Evolutionary conservation across 2,888 invertebrate species (phyloP).

Genomic region (Andricus quercusramuli): DNA sequence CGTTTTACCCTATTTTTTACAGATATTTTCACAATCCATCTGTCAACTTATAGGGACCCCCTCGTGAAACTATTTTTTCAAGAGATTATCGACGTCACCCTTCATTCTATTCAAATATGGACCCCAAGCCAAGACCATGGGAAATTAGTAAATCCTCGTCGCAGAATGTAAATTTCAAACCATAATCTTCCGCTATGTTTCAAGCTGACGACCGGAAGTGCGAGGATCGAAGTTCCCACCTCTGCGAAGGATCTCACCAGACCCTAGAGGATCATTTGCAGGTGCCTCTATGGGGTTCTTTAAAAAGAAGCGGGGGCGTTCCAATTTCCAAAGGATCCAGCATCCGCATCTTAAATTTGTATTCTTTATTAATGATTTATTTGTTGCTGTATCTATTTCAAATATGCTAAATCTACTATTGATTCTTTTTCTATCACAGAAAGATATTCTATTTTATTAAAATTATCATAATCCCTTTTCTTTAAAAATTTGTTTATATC

Average conservation of each 20-base stretch:
- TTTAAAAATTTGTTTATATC: not conserved
- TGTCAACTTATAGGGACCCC: conserved; percentile 17
- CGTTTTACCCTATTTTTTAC: not conserved
- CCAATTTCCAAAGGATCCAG: conserved; percentile 9
- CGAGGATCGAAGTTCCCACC: conserved; percentile 25
- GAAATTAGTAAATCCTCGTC: conserved; percentile 12
- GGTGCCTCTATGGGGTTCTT: conserved; percentile 18
- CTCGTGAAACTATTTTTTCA: conserved; percentile 13
- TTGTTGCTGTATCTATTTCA: not conserved
- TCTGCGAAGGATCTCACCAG: conserved; percentile 1
- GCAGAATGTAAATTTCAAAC: conserved; percentile 16
- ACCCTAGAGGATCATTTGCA: conserved; percentile 28
- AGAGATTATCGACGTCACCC: conserved; percentile 10
- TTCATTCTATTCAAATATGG: conserved; percentile 12
- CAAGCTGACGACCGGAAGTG: conserved; percentile 25
- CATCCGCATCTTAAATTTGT: conserved; percentile 11
- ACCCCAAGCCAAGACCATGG: not conserved
- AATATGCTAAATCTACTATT: not conserved
- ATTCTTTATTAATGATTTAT: conserved; percentile 22
- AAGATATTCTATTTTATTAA: not conserved
- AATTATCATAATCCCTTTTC: not conserved
- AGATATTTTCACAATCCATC: conserved; percentile 25
- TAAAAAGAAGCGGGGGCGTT: conserved; percentile 25
- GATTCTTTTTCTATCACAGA: no score
- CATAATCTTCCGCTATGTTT: conserved; percentile 4